Evolutionary conservation across 2,797 vertebrate species (phyloP).

Genomic region (Danio jaintianensis): DNA sequence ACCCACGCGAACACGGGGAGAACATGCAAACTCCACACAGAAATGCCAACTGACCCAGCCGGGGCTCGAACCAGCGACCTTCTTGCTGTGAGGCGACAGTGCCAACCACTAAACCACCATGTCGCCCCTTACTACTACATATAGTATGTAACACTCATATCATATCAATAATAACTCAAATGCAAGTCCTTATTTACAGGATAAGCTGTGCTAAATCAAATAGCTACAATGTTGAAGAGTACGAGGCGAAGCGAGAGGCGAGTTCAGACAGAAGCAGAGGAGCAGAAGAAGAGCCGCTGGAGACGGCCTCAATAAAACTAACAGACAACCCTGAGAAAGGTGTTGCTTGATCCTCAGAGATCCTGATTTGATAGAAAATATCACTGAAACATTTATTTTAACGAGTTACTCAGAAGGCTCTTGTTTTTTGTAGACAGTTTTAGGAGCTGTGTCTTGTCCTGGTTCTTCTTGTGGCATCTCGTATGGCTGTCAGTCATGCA

Average conservation of each 20-base stretch:
- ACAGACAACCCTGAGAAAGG: conserved; percentile 56
- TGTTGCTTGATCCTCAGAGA: conserved; percentile 33
- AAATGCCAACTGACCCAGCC: no score
- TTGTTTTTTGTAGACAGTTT: conserved; percentile 68
- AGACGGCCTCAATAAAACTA: conserved; percentile 23
- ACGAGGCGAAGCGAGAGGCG: conserved; percentile 52
- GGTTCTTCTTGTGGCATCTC: conserved; percentile 84
- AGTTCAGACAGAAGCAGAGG: neutral
- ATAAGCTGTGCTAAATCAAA: conserved; percentile 62
- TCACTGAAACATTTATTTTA: neutral
- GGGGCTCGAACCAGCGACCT: no score
- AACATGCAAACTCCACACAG: no score
- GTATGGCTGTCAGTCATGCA: conserved; percentile 89
- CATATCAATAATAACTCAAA: neutral
- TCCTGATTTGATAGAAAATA: neutral
- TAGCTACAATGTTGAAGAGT: conserved; percentile 67
- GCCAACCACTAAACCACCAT: no score
- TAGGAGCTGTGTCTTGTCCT: conserved; percentile 76
- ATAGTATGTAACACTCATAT: neutral
- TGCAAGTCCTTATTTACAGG: conserved; percentile 52
- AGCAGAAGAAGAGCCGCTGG: neutral
- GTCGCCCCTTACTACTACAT: no score
- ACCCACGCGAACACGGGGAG: no score
- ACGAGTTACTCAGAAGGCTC: neutral
- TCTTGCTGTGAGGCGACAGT: no score